A percentile compares a stretch with the other conserved stretches of the same genome.
Conservation (phyloP, 2,113 vertebrate genomes). For the Oxyruncus cristatus region DNA sequence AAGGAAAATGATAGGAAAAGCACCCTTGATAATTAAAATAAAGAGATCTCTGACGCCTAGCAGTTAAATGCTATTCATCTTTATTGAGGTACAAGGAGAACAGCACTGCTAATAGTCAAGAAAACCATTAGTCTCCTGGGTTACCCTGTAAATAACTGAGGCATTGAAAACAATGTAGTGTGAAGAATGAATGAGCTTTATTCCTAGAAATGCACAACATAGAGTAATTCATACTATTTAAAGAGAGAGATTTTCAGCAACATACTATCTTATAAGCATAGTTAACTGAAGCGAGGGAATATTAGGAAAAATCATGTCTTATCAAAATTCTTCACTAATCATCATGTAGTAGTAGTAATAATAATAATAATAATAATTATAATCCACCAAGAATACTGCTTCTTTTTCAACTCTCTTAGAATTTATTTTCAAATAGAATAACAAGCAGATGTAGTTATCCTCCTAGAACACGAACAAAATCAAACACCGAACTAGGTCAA, state of each 20-base stretch:
- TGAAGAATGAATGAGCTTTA: neutral
- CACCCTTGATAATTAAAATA: neutral
- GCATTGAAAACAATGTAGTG: neutral
- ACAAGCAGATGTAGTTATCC: neutral
- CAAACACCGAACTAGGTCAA: neutral
- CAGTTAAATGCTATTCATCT: constrained; percentile 13
- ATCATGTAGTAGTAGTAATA: neutral
- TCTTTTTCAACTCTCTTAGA: neutral
- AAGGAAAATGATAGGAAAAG: neutral
- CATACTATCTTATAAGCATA: neutral
- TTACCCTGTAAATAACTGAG: neutral
- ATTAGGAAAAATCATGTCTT: neutral
- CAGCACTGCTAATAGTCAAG: neutral
- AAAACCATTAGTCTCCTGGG: neutral
- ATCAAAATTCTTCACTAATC: neutral
- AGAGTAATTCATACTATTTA: neutral
- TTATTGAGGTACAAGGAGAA: constrained; percentile 11
- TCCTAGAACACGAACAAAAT: neutral
- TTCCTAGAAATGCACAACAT: neutral
- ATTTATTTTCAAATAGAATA: neutral
- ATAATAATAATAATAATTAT: neutral
- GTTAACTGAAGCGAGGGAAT: neutral
- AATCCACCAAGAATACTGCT: neutral
- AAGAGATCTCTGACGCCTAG: constrained; percentile 4
- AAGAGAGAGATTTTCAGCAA: neutral